These are phyloP conservation scores for Drosophila multiciliata DNA, from an alignment of 2,888 invertebrate genomes.

Conservation along the genomic window DNA sequence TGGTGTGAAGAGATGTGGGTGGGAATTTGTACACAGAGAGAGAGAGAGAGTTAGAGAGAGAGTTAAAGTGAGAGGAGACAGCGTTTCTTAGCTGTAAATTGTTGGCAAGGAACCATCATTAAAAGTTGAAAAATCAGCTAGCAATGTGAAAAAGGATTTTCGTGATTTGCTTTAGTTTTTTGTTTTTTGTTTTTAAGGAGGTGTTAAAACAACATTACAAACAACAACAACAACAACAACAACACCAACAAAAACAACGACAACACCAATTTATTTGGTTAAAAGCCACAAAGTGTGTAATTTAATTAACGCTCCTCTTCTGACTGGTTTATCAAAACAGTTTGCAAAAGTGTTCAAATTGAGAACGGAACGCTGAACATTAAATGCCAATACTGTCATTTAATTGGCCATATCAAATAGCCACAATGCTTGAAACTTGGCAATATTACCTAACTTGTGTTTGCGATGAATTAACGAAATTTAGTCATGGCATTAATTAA, in stretches of 20 bases:
- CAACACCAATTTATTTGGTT: slow-evolving; percentile 3
- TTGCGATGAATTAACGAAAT: neutral
- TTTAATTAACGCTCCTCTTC: slow-evolving; percentile 17
- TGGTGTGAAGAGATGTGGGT: neutral
- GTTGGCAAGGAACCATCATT: slow-evolving; percentile 64
- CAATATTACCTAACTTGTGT: neutral
- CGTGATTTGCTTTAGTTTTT: slow-evolving; percentile 1
- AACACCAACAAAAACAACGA: neutral
- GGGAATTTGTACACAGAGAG: too few species aligned
- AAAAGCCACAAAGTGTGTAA: slow-evolving; percentile 26
- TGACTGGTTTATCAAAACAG: neutral
- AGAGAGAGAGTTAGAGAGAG: neutral
- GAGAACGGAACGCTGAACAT: neutral
- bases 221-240: slow-evolving; percentile 3
- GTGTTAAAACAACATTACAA: slow-evolving; percentile 3
- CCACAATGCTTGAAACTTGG: too few species aligned
- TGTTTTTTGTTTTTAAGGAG: slow-evolving; percentile 6
- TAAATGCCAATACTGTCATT: neutral
- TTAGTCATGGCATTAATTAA: neutral
- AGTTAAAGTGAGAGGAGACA: too few species aligned
- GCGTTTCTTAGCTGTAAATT: slow-evolving; percentile 35
- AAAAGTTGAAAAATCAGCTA: slow-evolving; percentile 74
- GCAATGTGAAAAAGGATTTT: slow-evolving; percentile 57
- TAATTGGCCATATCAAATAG: neutral
- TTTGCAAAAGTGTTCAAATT: neutral